Evolutionary conservation across 2,797 vertebrate genomes (phyloP).

Genomic region (Siniperca undulata): DNA sequence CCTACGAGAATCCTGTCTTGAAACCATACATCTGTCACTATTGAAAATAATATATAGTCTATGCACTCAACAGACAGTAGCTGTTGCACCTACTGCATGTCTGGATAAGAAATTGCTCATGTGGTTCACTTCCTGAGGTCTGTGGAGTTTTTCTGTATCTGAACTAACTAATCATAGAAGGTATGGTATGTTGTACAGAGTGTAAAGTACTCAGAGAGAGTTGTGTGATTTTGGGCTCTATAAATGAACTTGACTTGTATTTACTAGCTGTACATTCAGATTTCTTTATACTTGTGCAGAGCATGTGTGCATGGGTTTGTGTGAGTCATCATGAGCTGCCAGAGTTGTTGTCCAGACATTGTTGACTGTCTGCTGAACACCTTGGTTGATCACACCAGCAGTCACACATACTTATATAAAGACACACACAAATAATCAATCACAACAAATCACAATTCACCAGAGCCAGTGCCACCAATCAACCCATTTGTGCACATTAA

Average conservation of each 20-base stretch:
- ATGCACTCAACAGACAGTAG: neutral
- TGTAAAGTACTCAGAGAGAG: neutral
- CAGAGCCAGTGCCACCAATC: neutral
- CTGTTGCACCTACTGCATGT: neutral
- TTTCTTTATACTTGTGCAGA: neutral
- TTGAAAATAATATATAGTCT: neutral
- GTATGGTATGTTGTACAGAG: too few relatives aligned
- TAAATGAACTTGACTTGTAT: neutral
- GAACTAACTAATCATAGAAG: neutral
- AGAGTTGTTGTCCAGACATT: constrained; percentile 5
- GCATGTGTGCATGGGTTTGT: neutral
- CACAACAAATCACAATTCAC: neutral
- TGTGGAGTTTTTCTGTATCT: neutral
- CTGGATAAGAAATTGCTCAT: neutral
- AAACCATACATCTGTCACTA: neutral
- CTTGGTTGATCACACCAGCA: constrained; percentile 14
- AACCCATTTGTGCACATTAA: neutral
- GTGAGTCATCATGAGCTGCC: constrained; percentile 13
- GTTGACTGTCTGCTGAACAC: neutral
- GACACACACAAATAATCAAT: neutral
- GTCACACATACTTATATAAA: constrained; percentile 22
- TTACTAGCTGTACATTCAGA: neutral
- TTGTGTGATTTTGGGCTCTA: neutral
- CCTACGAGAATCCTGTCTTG: neutral
- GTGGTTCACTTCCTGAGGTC: neutral